Evolutionary conservation across 2,888 invertebrate genomes (phyloP).

Genomic region (Xylota sylvarum): DNA sequence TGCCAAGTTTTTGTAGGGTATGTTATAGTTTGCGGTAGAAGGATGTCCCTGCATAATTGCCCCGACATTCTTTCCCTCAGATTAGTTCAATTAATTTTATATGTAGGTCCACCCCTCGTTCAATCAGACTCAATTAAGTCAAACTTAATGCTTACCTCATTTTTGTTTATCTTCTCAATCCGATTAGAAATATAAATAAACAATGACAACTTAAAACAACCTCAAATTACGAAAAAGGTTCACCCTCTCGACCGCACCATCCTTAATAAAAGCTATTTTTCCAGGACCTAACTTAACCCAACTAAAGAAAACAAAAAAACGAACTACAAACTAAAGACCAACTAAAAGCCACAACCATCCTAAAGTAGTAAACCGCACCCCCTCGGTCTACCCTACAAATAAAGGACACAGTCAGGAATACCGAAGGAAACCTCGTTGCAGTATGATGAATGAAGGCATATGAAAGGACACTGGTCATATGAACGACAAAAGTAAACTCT

Average conservation of each 20-base stretch:
- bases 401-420: slow-evolving; percentile 24
- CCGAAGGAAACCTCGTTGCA: not conserved
- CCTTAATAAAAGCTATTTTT: slow-evolving; percentile 35
- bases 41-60: no score
- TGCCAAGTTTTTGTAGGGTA: not conserved
- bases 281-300: not conserved
- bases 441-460: slow-evolving; percentile 8
- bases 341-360: slow-evolving; percentile 44
- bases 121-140: not conserved
- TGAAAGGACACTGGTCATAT: slow-evolving; percentile 46
- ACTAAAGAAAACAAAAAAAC: slow-evolving; percentile 11
- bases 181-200: slow-evolving; percentile 29
- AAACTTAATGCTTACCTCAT: slow-evolving; percentile 6
- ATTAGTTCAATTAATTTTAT: not conserved
- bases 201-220: slow-evolving; percentile 35
- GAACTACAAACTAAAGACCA: slow-evolving; percentile 27
- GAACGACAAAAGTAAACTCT: slow-evolving; percentile 37
- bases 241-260: slow-evolving; percentile 21
- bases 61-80: not conserved
- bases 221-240: slow-evolving; percentile 42
- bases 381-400: slow-evolving; percentile 6
- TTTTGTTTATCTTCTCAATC: slow-evolving; percentile 19
- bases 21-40: not conserved
- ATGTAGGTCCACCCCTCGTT: not conserved
- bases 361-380: slow-evolving; percentile 1